phyloP scores from a whole-genome alignment of 2,797 vertebrate species.

The Furcifer pardalis region DNA sequence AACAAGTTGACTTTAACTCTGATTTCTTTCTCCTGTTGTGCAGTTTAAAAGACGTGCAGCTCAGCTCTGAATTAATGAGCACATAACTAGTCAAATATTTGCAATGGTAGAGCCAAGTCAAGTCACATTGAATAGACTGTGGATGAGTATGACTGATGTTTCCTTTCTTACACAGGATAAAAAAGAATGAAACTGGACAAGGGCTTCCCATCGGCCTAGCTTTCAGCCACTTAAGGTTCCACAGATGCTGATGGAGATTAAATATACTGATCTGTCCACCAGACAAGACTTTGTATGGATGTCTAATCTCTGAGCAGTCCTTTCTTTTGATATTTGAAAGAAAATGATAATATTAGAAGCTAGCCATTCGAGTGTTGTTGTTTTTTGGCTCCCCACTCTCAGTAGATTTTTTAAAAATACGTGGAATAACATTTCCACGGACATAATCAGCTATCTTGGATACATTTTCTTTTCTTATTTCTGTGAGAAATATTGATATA shows the following conservation, averaged over 20 bases:
- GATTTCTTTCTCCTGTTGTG: neutral
- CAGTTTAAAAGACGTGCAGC: neutral
- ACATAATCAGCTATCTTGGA: constrained; percentile 27
- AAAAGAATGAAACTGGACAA: constrained; percentile 22
- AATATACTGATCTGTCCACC: constrained; percentile 48
- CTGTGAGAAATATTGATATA: neutral
- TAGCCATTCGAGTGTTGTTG: neutral
- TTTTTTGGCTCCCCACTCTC: constrained; percentile 3
- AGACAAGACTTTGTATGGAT: constrained; percentile 58
- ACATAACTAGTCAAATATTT: constrained; percentile 13
- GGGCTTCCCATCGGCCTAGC: constrained; percentile 40
- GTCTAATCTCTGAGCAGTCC: constrained; percentile 41
- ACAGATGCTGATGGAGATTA: constrained; percentile 40
- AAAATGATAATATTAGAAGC: constrained; percentile 43
- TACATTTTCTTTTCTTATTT: neutral
- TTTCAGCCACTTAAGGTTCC: constrained; percentile 47
- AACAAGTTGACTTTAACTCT: neutral
- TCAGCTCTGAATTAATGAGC: neutral
- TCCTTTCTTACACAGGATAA: constrained; percentile 1
- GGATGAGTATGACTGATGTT: constrained; percentile 12
- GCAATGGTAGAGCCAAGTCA: constrained; percentile 21
- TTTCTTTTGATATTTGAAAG: constrained; percentile 44
- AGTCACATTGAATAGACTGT: constrained; percentile 32
- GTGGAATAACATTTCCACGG: constrained; percentile 10
- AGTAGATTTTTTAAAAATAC: constrained; percentile 4